Base-by-base conservation (phyloP, 2,888 invertebrate genomes). In the Dolichopus griseipennis region DNA sequence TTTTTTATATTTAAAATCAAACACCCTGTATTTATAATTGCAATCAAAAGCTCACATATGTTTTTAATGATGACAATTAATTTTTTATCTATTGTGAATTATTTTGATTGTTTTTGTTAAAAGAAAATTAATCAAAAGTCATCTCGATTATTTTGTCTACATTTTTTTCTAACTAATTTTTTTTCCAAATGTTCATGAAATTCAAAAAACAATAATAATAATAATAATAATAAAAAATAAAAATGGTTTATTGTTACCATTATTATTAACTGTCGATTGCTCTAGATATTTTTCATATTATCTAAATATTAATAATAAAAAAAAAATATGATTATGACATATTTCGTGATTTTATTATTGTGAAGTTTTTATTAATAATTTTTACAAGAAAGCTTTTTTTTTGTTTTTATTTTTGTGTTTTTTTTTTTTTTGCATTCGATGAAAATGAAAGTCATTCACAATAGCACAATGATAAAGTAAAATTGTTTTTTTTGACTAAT, bases 191-290 rank as follows among this genome's bases (percentile, higher is more conserved):
- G 15, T 41, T 41, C 15, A 12, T 41, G 41, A 41, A 41, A 4
- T 27, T 27, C 5, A 27, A 27, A 27, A 27, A 27, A 27, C 2
- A 27, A 27, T 4, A 27, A 37, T 37, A 37, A 34, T 37, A 10
- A 7, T 37, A 5, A 34, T 37, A 37, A 37, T 8, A 37, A 37
- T 10, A 37, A 37, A 34, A 7, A 34, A 34, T 9, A 34, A 34
- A 34, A 34, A 37, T 12, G 18, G 15, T n/a, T 52, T 52, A 52
- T 52, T 12, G 52, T 52, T 52, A 52, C 52, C n/a, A 52, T 52
- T 52, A 52, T 52, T 52, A 18, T 52, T 52, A 52, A 52, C 52
- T 52, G 52, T 52, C 52, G 52, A 52, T 52, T 52, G 52, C 52
- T 52, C 52, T 18, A 52, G 52, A 52, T 52, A 52, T n/a, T 2